Evolutionary conservation across 2,113 vertebrate species (phyloP).

Genomic region (Andinoacara biseriatus): DNA sequence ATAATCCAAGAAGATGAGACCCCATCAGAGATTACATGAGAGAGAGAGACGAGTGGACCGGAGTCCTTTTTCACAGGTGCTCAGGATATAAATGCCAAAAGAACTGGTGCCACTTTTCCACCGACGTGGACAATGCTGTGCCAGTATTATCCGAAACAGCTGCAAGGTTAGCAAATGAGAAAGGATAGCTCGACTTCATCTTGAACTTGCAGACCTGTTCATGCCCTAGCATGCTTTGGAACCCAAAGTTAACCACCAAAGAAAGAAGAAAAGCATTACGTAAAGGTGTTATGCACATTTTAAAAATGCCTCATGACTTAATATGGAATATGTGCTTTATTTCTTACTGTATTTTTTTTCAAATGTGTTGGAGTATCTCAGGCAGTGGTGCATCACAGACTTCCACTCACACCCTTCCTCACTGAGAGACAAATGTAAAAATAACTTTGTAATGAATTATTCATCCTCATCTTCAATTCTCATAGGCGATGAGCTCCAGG

Average conservation of each 20-base stretch:
- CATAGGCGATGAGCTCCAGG: conserved; percentile 31
- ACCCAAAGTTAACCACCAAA: no score
- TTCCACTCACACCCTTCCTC: conserved; percentile 16
- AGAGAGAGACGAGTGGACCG: no score
- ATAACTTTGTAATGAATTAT: conserved; percentile 58
- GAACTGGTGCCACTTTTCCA: no score
- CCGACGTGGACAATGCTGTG: background rate
- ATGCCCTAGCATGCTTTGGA: no score
- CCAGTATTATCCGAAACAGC: background rate
- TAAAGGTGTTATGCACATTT: no score
- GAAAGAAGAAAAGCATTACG: no score
- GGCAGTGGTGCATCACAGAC: background rate
- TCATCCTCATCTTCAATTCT: conserved; percentile 36
- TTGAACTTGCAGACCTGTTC: background rate
- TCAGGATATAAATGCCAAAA: no score
- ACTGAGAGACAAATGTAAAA: conserved; percentile 36
- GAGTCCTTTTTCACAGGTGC: no score
- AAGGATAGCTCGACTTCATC: background rate
- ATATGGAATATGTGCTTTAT: background rate
- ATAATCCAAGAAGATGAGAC: no score
- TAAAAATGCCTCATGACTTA: background rate
- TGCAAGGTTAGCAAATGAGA: no score
- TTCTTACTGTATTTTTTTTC: background rate
- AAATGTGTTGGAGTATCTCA: background rate
- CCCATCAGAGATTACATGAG: no score